Conservation (phyloP, 2,888 invertebrate genomes). For the Habroteleia sp. region DNA sequence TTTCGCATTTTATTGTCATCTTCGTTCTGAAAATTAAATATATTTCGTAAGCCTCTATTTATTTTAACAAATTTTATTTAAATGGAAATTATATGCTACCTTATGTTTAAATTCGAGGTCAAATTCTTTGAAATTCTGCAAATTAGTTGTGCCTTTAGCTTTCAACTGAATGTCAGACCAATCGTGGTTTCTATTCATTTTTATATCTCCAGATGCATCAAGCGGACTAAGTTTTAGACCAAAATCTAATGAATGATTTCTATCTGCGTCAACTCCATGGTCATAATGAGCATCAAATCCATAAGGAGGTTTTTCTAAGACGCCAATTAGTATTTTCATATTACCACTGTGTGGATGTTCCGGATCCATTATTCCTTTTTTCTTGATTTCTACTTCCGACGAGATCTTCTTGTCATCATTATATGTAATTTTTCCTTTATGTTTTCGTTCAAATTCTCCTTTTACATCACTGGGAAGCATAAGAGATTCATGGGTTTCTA, state of each 20-base stretch:
- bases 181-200: slow-evolving; percentile 66
- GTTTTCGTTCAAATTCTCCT: slow-evolving; percentile 74
- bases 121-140: slow-evolving; percentile 71
- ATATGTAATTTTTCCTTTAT: slow-evolving; percentile 81
- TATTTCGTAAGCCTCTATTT: no score
- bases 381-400: slow-evolving; percentile 73
- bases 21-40: slow-evolving; percentile 66
- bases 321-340: slow-evolving; percentile 79
- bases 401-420: slow-evolving; percentile 83
- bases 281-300: slow-evolving; percentile 81
- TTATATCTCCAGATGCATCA: slow-evolving; percentile 70
- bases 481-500: slow-evolving; percentile 40
- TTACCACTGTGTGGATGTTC: slow-evolving; percentile 80
- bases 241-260: slow-evolving; percentile 66
- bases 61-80: no score
- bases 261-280: slow-evolving; percentile 77
- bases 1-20: slow-evolving; percentile 69
- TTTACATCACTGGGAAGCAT: slow-evolving; percentile 69
- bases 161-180: slow-evolving; percentile 67
- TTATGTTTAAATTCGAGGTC: slow-evolving; percentile 75
- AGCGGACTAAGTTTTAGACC: slow-evolving; percentile 53
- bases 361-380: slow-evolving; percentile 69
- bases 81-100: no score
- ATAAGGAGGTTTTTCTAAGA: slow-evolving; percentile 82
- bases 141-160: slow-evolving; percentile 72